Base-by-base conservation (phyloP, 1,140 invertebrate genomes). In the Bombyx mandarina region DNA sequence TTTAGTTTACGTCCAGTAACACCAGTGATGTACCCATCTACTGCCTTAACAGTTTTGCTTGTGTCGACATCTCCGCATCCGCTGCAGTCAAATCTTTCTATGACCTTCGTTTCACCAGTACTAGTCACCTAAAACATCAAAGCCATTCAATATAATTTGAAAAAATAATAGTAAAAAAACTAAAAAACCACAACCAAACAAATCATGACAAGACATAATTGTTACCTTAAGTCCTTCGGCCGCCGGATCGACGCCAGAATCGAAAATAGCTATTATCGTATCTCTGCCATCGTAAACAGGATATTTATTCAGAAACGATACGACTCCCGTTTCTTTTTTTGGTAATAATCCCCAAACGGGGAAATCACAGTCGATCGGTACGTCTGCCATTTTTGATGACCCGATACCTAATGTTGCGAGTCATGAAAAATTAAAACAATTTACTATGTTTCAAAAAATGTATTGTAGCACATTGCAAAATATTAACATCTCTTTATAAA, bases 191-290 rank as follows among this genome's bases (percentile, higher is more conserved):
- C 57, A 68, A 69, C 67, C 58, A 82, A 76, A 76, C 72, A 76
- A 78, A 79, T 71, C 71, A 61, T 88, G 87, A 88, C 81, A 75
- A 82, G 79, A 70, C 79, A 84, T 8, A 54, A 68, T 75, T 83
- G 79, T 88, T 90, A 99, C 97, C 93, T 98, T 93, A 68, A 99
- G 90, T 59, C 98, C 98, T 58, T 94, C 91, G 10, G 97, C 96
- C 50, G 95, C 96, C 45, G 98, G 98, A 91, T 99, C 98, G 58
- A 99, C 94, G 12, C 98, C 98, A 43, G 97, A 98, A 89, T 99
- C 98, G 61, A 99, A 93, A 77, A 99, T 96, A 47, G 97, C 98
- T 77, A 99, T 98, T 65, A 95, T 88, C 44, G 95, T 93, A 75
- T 93, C 95, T 77, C 95, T 91, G 7, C 98, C 98, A 92, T 99